Base-by-base conservation (phyloP, 2,888 invertebrate species). In the Brenthis ino region DNA sequence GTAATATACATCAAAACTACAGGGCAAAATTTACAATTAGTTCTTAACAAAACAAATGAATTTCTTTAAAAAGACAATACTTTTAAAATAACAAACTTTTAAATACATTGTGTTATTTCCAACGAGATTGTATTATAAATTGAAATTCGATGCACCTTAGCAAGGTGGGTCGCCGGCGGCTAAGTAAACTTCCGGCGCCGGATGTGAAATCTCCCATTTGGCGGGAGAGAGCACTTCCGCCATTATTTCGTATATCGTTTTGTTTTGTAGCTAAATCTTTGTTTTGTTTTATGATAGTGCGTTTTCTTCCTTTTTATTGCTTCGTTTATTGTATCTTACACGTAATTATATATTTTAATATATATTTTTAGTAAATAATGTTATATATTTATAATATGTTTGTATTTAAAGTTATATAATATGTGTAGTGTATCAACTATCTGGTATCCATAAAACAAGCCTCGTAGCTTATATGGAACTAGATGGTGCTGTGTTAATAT, bases 161-260 rank as follows among this genome's bases (percentile, higher is more conserved):
- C 80, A 83, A 63, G 63, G 81, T 82, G 79, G 82, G 80, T 80
- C 81, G 64, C 63, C 43, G 63, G 61, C 79, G 82, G 83, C 83
- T 87, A 88, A 88, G 89, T 88, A 89, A 89, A 87, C 88, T 88
- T 89, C 89, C 89, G 63, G 83, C 85, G 83, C 76, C 84, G 88
- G 87, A 88, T 79, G 85, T 78, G 84, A 81, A 54, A 54, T 63
- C 84, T 84, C 86, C 86, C 85, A 86, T 87, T 87, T 80, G 81
- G 81, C 82, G 79, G 80, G 80, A 63, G 63, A 81, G 82, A 83
- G 83, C 76, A 81, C 82, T 82, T 86, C 85, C 63, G 63, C 53
- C 80, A 82, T 87, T 85, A 87, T 86, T 84, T 82, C 79, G 82
- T 82, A 79, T 82, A 82, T 73, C 13, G 51, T 72, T 73, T 71